phyloP scores from a whole-genome alignment of 2,113 vertebrate species.

The Tautogolabrus adspersus region DNA sequence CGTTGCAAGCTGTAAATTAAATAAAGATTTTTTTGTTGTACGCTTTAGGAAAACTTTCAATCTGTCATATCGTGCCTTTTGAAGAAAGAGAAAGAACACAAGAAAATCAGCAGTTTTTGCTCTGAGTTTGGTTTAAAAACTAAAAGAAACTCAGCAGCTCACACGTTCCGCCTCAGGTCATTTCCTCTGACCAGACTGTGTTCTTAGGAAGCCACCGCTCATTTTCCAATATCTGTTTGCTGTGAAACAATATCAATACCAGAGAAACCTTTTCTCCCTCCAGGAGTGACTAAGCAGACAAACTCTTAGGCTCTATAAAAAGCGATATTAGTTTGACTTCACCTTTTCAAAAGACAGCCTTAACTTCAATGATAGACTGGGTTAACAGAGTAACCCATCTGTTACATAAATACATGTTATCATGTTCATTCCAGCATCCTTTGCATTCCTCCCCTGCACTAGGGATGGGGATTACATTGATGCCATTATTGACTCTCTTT shows the following conservation, averaged over 20 bases:
- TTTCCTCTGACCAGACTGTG: neutral
- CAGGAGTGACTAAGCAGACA: slow-evolving; percentile 9
- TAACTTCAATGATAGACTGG: too few relatives aligned
- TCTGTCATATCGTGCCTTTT: neutral
- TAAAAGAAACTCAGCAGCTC: neutral
- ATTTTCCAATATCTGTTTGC: slow-evolving; percentile 28
- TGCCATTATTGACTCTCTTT: too few relatives aligned
- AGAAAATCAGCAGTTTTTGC: too few relatives aligned
- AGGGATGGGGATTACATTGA: too few relatives aligned
- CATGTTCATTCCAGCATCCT: too few relatives aligned
- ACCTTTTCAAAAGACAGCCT: too few relatives aligned
- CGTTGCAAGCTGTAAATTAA: neutral
- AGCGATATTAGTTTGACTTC: neutral
- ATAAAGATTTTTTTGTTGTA: neutral
- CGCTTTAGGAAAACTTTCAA: slow-evolving; percentile 4
- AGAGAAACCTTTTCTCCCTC: slow-evolving; percentile 15
- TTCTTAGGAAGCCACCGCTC: slow-evolving; percentile 3
- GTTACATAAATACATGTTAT: too few relatives aligned
- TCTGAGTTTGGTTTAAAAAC: neutral
- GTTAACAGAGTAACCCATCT: too few relatives aligned
- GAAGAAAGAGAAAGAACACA: neutral
- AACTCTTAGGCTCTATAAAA: slow-evolving; percentile 10
- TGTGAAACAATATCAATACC: slow-evolving; percentile 24
- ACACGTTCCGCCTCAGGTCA: slow-evolving; percentile 12
- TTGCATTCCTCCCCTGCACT: too few relatives aligned